Evolutionary conservation across 2,888 invertebrate species (phyloP).

Genomic region (Ophraella communa): DNA sequence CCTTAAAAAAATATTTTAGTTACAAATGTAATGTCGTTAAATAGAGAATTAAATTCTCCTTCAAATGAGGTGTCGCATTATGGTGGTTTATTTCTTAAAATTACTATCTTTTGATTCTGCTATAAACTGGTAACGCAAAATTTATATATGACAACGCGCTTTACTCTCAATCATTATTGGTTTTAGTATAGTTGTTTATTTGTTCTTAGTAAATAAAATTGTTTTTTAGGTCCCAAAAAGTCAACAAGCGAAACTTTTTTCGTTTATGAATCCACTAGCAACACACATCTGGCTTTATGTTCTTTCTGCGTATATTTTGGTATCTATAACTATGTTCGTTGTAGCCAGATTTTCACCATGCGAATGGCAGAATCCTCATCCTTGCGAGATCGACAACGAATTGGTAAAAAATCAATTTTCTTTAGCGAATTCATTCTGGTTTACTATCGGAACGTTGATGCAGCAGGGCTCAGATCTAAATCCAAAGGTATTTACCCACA

Average conservation of each 20-base stretch:
- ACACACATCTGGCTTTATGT: slow-evolving; percentile 88
- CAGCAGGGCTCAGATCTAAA: slow-evolving; percentile 83
- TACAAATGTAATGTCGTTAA: too few species aligned
- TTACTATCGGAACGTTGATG: slow-evolving; percentile 87
- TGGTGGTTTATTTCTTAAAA: too few species aligned
- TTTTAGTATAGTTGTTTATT: too few species aligned
- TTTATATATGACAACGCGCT: too few species aligned
- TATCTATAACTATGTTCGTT: slow-evolving; percentile 79
- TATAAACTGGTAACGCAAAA: too few species aligned
- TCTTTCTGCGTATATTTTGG: slow-evolving; percentile 79
- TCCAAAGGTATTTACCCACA: too few species aligned
- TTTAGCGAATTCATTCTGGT: slow-evolving; percentile 85
- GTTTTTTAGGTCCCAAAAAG: slow-evolving; percentile 70
- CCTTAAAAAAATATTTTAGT: too few species aligned
- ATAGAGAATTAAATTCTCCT: too few species aligned
- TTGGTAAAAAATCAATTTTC: slow-evolving; percentile 81
- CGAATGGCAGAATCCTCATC: slow-evolving; percentile 80
- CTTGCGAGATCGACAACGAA: slow-evolving; percentile 68
- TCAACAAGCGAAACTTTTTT: slow-evolving; percentile 76
- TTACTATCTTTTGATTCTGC: too few species aligned
- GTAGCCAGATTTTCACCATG: slow-evolving; percentile 82
- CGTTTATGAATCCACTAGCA: slow-evolving; percentile 87
- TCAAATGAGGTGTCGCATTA: too few species aligned
- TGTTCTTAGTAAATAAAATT: neutral
- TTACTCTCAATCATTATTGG: too few species aligned